These are phyloP conservation scores for Candidula unifasciata DNA, from an alignment of 2,888 invertebrate species.

Conservation along the genomic window DNA sequence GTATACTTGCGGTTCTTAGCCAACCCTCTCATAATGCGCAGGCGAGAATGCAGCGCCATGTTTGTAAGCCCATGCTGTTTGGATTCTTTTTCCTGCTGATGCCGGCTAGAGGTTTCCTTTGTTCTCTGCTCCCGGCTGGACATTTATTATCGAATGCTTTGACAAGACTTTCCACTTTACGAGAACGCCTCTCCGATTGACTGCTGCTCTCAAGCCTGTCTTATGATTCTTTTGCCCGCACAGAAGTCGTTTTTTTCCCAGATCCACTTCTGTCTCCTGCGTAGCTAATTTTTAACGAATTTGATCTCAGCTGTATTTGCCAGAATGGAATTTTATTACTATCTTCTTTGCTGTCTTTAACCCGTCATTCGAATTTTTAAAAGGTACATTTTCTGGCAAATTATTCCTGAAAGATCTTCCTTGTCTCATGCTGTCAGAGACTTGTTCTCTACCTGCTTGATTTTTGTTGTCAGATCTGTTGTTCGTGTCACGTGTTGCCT, in stretches of 20 bases:
- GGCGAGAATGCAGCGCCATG: background rate
- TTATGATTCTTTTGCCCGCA: too few species aligned
- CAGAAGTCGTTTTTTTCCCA: background rate
- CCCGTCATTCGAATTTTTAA: too few species aligned
- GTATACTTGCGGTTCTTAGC: conserved; percentile 25
- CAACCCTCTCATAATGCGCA: background rate
- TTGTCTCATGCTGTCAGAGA: background rate
- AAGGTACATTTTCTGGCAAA: too few species aligned
- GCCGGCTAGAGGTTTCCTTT: background rate
- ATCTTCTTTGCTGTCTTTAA: background rate
- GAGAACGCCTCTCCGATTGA: background rate
- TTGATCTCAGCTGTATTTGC: background rate
- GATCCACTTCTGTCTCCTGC: background rate
- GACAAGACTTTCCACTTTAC: too few species aligned
- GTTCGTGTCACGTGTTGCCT: background rate
- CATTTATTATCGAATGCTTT: background rate
- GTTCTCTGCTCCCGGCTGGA: too few species aligned
- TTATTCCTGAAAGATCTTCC: background rate
- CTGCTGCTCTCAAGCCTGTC: too few species aligned
- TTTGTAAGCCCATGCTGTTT: background rate
- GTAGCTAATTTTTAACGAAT: too few species aligned
- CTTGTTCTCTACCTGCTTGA: background rate
- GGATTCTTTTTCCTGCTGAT: background rate
- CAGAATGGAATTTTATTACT: background rate
- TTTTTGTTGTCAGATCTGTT: too few species aligned